Base-by-base conservation (phyloP, 2,797 vertebrate species). In the Furcifer pardalis region DNA sequence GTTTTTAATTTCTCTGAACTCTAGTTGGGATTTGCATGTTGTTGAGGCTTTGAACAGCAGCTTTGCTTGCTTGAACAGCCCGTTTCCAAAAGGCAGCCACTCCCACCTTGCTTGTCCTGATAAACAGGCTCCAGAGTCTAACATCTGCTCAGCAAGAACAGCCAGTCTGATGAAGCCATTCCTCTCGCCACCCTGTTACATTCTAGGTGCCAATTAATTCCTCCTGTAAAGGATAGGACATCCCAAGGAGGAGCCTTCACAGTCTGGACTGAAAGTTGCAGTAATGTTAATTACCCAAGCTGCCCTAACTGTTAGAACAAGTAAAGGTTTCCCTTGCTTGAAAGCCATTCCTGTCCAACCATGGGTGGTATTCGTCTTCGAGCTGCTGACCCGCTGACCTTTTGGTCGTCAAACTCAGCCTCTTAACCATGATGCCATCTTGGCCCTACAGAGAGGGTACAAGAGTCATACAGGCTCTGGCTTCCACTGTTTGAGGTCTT, bases 91-190 rank as follows among this genome's bases (percentile, higher is more conserved):
- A 87, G 83, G 82, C 89, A 90, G 80, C 88, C 92, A 80, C 93
- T 92, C 92, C 94, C 92, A 90, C 52, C 90, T 85, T 79, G 86
- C 59, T 2, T 73, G 89, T 91, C 92, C 73, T 90, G 92, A 91
- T 91, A 90, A 92, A 94, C 91, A 92, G 89, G 91, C 92, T 94
- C 87, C 56, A 35, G 87, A 91, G 77, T 90, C 92, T 90, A 85
- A 83, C 86, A 86, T 63, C 68, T 19, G 2, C 85, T 84, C 76
- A 56, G 81, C 88, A 91, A 79, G 60, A 81, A 79, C 83, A 79
- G 72, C 86, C 77, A 80, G 0, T 0, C 82, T 79, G 83, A 77
- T 73, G 86, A 72, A 84, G 80, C 82, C 90, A 88, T 83, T 84
- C 86, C 83, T 89, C 80, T 89, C 72, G 86, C 85, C 0, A 86